These are phyloP conservation scores for Camponotus fellah DNA, from an alignment of 2,888 invertebrate genomes.

Conservation along the genomic window DNA sequence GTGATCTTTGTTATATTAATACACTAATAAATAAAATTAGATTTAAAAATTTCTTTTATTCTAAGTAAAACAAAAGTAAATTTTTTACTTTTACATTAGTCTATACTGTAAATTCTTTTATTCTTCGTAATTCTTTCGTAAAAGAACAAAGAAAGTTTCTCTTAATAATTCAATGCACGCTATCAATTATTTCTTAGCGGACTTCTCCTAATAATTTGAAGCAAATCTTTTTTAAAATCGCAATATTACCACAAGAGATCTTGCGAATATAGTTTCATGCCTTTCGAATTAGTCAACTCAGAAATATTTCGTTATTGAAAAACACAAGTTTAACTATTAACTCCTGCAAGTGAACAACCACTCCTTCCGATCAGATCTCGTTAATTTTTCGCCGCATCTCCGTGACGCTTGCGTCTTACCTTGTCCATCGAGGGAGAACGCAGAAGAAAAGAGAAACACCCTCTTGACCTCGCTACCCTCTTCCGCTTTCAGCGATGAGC, in stretches of 20 bases:
- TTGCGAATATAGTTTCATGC: background rate
- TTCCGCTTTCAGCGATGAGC: slow-evolving; percentile 68
- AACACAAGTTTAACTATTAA: background rate
- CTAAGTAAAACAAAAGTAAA: background rate
- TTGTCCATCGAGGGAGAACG: slow-evolving; percentile 23
- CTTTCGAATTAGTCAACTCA: background rate
- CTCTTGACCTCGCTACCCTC: slow-evolving; percentile 40
- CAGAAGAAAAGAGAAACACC: slow-evolving; percentile 10
- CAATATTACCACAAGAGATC: too few relatives aligned
- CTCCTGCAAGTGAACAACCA: background rate
- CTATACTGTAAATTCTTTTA: background rate
- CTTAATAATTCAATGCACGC: too few relatives aligned
- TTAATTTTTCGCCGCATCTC: slow-evolving; percentile 6
- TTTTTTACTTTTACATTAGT: background rate
- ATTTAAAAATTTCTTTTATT: background rate
- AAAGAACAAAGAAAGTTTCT: too few relatives aligned
- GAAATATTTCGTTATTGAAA: background rate
- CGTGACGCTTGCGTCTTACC: slow-evolving; percentile 19
- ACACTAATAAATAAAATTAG: too few relatives aligned
- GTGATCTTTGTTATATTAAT: background rate
- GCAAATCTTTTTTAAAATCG: too few relatives aligned
- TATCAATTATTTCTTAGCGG: too few relatives aligned
- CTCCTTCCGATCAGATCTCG: background rate
- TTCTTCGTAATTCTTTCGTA: too few relatives aligned
- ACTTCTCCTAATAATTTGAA: too few relatives aligned